Evolutionary conservation across 37 sponge, comb jelly and placozoan genomes (phyloP).

Genomic region (Beroe ovata): DNA sequence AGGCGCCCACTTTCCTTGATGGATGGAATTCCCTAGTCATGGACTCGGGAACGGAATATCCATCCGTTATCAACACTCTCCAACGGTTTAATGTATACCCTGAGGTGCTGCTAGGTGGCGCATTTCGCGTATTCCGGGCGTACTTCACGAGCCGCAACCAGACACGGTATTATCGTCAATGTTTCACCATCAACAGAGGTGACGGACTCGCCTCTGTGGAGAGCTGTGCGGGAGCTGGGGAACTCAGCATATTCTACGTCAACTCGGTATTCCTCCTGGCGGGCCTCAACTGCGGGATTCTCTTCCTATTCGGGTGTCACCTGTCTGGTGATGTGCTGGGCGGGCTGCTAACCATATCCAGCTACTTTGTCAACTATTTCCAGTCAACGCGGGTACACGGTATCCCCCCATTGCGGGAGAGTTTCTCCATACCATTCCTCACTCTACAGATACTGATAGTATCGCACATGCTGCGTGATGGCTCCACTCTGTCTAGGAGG

Average conservation of each 20-base stretch:
- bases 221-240: slow-evolving; percentile 77
- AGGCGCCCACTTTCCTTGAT: slow-evolving; percentile 68
- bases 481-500: background rate
- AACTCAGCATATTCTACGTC: slow-evolving; percentile 84
- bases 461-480: slow-evolving; percentile 71
- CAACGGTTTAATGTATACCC: slow-evolving; percentile 92
- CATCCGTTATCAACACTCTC: slow-evolving; percentile 85
- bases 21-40: slow-evolving; percentile 72
- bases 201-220: slow-evolving; percentile 72
- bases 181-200: slow-evolving; percentile 80
- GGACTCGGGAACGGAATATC: slow-evolving; percentile 90
- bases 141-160: slow-evolving; percentile 17
- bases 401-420: slow-evolving; percentile 97
- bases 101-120: slow-evolving; percentile 79
- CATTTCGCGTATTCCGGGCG: slow-evolving; percentile 70
- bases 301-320: slow-evolving; percentile 74
- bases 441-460: slow-evolving; percentile 75
- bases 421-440: slow-evolving; percentile 90
- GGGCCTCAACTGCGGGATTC: slow-evolving; percentile 69
- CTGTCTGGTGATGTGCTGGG: slow-evolving; percentile 74
- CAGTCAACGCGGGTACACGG: slow-evolving; percentile 89
- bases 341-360: slow-evolving; percentile 69
- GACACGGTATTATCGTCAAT: slow-evolving; percentile 13
- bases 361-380: slow-evolving; percentile 82
- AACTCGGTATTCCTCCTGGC: slow-evolving; percentile 82